Base-by-base conservation (phyloP, 2,888 invertebrate genomes). In the Volucella bombylans region DNA sequence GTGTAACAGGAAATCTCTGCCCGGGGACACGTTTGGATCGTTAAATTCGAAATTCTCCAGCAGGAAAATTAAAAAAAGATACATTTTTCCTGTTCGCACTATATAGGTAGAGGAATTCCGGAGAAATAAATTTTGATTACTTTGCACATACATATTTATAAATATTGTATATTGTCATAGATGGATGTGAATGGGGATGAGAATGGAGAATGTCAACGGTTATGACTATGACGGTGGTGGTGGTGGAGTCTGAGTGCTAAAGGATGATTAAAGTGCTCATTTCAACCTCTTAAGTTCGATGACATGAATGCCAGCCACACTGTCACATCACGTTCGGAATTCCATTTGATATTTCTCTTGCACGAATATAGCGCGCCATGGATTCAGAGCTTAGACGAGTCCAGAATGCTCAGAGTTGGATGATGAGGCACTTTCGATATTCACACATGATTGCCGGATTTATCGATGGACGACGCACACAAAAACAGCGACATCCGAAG, bases 11-110 rank as follows among this genome's bases (percentile, higher is more conserved):
- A 74, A 79, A 68, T 79, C 79, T 69, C 54, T 52, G 54, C 83
- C 57, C 18, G 65, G 59, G 61, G 83, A 76, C 83, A 83, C 80
- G 83, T 83, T 83, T 71, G 43, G 11, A 74, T 83, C 83, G 76
- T 83, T 83, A 83, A 80, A 83, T 79, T 83, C 76, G 59, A 61
- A 79, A 83, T 71, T 67, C 71, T 83, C 61, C 67, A 50, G 61
- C 71, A 83, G 83, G 83, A 83, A 83, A 83, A 83, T 83, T 83
- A 83, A 83, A 83, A 82, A 62, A 55, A 67, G 15, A 31, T 1
- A 31, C 11, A 15, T 14, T 11, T 54, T 47, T 68, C 8, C 41
- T 15, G 61, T 73, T 78, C 61, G 49, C 50, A 39, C 31, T 31
- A 31, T 31, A 31, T 31, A 31, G 31, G 31, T 59, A 69, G 73